Conservation (phyloP, 2,797 vertebrate genomes). For the Dermochelys coriacea region DNA sequence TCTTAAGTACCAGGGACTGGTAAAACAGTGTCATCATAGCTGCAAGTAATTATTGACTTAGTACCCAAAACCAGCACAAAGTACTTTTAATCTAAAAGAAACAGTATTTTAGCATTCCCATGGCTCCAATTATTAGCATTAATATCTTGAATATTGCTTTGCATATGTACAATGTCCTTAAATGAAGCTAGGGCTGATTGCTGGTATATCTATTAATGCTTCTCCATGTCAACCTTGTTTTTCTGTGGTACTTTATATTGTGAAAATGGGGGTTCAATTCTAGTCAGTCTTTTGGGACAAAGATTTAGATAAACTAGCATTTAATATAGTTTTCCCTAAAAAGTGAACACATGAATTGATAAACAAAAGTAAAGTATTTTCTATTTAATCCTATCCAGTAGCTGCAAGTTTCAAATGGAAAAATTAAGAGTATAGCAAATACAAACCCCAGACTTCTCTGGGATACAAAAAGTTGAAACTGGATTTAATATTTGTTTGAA, state of each 20-base stretch:
- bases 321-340: not conserved
- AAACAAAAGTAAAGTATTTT: too few relatives aligned
- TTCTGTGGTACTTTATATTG: not conserved
- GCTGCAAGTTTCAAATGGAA: not conserved
- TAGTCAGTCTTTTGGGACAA: constrained; percentile 10
- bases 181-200: not conserved
- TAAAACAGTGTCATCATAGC: not conserved
- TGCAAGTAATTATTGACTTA: not conserved
- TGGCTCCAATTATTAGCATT: not conserved
- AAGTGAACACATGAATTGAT: not conserved
- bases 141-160: not conserved
- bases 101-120: not conserved
- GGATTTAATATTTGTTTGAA: constrained; percentile 14
- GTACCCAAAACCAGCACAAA: not conserved
- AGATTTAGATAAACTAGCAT: not conserved
- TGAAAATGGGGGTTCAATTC: not conserved
- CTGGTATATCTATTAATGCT: not conserved
- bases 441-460: not conserved
- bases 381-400: not conserved
- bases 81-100: not conserved
- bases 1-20: not conserved
- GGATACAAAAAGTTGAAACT: not conserved
- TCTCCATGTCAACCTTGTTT: not conserved
- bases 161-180: not conserved
- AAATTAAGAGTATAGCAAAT: not conserved